Conservation (phyloP, 2,888 invertebrate genomes). For the Sinopyrophorus schimmeli region DNA sequence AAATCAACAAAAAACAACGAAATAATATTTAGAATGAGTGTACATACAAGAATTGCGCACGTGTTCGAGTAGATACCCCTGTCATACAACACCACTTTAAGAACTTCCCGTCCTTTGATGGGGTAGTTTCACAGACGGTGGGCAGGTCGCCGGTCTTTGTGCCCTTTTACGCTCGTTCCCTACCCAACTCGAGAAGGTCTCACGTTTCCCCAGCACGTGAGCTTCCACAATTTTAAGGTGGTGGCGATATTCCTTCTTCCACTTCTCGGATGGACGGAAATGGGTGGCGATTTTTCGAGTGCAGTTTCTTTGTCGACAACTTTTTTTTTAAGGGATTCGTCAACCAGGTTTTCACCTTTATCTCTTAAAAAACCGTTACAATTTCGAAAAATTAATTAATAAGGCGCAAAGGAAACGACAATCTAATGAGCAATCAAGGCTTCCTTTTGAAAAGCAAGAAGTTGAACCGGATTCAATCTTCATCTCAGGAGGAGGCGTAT, state of each 20-base stretch:
- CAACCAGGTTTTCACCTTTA: no score
- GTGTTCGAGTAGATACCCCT: constrained; percentile 51
- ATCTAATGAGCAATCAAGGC: no score
- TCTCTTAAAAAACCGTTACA: background rate
- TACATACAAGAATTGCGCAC: constrained; percentile 49
- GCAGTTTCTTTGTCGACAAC: constrained; percentile 19
- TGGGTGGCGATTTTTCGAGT: constrained; percentile 48
- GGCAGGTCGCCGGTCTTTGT: constrained; percentile 36
- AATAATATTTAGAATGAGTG: no score
- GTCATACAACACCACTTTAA: constrained; percentile 49
- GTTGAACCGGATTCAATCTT: no score
- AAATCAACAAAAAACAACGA: no score
- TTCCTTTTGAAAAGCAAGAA: no score
- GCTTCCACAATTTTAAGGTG: constrained; percentile 27
- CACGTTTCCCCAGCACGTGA: constrained; percentile 33
- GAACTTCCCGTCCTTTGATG: constrained; percentile 51
- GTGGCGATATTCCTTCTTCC: constrained; percentile 40
- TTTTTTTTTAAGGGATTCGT: background rate
- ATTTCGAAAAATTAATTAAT: no score
- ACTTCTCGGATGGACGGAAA: constrained; percentile 44
- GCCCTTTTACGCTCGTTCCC: constrained; percentile 31
- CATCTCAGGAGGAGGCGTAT: no score
- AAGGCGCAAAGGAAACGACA: constrained; percentile 33
- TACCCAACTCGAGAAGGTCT: constrained; percentile 24
- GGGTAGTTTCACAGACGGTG: constrained; percentile 39